Percentiles rank a stretch among this genome's conserved stretches.
These are phyloP conservation scores for Dryomyza anilis DNA, from an alignment of 2,888 invertebrate genomes.

Conservation along the genomic window DNA sequence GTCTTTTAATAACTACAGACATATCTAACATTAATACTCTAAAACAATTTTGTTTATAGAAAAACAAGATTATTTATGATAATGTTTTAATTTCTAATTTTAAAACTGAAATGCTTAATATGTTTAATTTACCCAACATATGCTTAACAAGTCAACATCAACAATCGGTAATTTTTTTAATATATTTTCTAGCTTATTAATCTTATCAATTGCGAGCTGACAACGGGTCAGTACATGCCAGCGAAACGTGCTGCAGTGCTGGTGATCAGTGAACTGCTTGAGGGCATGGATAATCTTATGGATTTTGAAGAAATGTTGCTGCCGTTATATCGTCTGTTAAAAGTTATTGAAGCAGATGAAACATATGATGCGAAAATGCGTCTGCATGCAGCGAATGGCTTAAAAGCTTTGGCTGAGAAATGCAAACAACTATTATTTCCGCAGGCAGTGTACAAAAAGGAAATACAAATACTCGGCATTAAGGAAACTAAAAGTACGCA, in stretches of 20 bases:
- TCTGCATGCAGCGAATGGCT: conserved; percentile 56
- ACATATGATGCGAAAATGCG: conserved; percentile 51
- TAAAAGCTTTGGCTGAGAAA: conserved; percentile 52
- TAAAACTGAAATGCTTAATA: no score
- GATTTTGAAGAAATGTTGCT: conserved; percentile 56
- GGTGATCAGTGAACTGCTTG: conserved; percentile 54
- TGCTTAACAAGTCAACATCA: no score
- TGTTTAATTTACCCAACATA: background rate
- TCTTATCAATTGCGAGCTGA: conserved; percentile 50
- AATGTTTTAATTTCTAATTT: no score
- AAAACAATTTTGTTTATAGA: no score
- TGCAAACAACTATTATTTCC: conserved; percentile 48
- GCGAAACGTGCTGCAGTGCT: conserved; percentile 56
- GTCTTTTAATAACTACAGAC: no score
- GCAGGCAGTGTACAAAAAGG: conserved; percentile 44
- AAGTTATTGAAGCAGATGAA: conserved; percentile 46
- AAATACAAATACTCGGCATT: conserved; percentile 56
- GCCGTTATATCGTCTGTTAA: conserved; percentile 57
- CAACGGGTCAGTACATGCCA: conserved; percentile 53
- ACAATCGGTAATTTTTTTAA: no score
- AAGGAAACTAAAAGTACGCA: conserved; percentile 39
- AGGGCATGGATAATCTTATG: conserved; percentile 56
- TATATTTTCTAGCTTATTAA: conserved; percentile 39
- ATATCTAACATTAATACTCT: no score
- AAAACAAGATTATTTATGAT: no score